A percentile compares a stretch with the other conserved stretches of the same genome.
Conservation (phyloP, 2,888 invertebrate genomes). For the Mylabris sibirica region DNA sequence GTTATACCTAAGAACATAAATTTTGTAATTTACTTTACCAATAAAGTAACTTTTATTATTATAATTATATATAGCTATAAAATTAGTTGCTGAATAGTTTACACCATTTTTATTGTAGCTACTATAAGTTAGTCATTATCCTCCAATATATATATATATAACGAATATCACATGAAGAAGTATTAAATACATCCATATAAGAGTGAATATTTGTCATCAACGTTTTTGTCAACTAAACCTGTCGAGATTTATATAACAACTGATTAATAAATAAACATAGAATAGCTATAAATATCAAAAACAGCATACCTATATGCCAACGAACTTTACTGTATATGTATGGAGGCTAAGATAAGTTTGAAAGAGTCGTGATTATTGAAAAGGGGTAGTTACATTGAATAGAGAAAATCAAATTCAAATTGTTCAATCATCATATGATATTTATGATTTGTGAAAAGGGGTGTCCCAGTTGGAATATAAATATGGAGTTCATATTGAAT, state of each 20-base stretch:
- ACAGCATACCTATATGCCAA: too few relatives aligned
- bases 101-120: conserved; percentile 25
- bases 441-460: conserved; percentile 2
- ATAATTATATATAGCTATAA: conserved; percentile 28
- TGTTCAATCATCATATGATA: conserved; percentile 7
- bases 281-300: too few relatives aligned
- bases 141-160: background rate
- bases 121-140: conserved; percentile 21
- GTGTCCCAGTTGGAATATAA: background rate
- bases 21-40: conserved; percentile 27
- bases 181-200: background rate
- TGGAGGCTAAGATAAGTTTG: background rate
- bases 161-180: background rate
- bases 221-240: background rate
- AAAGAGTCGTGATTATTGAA: background rate
- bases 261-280: too few relatives aligned
- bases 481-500: background rate
- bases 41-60: conserved; percentile 27
- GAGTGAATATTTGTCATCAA: background rate
- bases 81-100: conserved; percentile 30
- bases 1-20: conserved; percentile 27
- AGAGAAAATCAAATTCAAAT: conserved; percentile 8
- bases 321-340: too few relatives aligned
- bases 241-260: too few relatives aligned
- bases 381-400: background rate